Evolutionary conservation across 2,797 vertebrate genomes (phyloP), one percentile per base, ranked within the genome.

Genomic region (Amphiprion clarkii): DNA sequence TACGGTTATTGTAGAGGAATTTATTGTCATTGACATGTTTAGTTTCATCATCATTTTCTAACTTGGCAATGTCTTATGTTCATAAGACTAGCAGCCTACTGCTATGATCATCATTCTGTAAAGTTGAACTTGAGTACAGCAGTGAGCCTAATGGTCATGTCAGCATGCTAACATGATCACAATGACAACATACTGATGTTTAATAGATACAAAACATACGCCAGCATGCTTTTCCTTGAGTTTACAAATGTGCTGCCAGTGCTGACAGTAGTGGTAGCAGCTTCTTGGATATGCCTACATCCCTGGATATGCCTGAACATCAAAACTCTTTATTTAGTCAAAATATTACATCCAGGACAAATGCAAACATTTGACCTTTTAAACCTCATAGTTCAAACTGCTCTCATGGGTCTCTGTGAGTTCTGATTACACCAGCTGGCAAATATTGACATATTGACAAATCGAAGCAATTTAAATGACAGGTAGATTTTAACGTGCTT

Each of bases 371-470:
- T 1, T 79, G 23, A 74, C 49, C 61, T 69, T 42, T 71, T 36
- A 19, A 67, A 42, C 25, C 10, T 2, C 5, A 40, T 25, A 53
- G 51, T 68, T 70, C 52, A 76, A 74, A 61, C 21, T 16, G n/a
- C 25, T 2, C 5, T 51, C 0, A 1, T 46, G 14, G 29, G 48
- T 66, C 76, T 78, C 11, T 40, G 16, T 39, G 17, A 21, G 8
- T 46, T 73, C n/a, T 81, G 70, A 88, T 84, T 67, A 82, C 55
- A 67, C 23, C 49, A 25, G 23, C 16, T 48, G 39, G 29, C 10
- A 76, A 69, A 70, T 74, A 84, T 74, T 84, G 83, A 84, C 67
- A 67, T 67, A 76, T 70, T 85, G 81, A 87, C 29, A 62, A 78
- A 84, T 57, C 60, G 10, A 46, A 42, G 58, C 58, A 31, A 74